A percentile compares a stretch with the other conserved stretches of the same genome.
These are phyloP conservation scores for Cataglyphis cursor DNA, from an alignment of 2,888 invertebrate species.

Conservation along the genomic window DNA sequence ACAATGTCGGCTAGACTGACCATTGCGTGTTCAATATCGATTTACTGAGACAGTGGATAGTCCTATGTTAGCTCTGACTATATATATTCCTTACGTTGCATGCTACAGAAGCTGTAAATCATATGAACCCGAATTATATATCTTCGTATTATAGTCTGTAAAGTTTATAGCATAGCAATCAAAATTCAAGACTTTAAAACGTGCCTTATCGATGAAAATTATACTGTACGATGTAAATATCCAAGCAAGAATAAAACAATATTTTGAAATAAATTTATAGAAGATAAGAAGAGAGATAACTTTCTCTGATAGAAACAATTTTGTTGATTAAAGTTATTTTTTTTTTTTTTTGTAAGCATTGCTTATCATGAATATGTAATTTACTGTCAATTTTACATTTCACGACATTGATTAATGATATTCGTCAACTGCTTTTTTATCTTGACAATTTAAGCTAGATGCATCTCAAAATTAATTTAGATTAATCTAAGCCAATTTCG, in stretches of 20 bases:
- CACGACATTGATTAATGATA: constrained; percentile 37
- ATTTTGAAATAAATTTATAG: neutral
- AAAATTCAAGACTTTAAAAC: neutral
- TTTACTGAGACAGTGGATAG: constrained; percentile 81
- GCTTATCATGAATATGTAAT: neutral
- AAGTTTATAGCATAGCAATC: constrained; percentile 41
- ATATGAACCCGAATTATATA: constrained; percentile 55
- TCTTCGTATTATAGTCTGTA: neutral
- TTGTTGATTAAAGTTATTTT: neutral
- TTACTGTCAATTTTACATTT: constrained; percentile 30
- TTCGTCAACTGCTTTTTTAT: neutral
- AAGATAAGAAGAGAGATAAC: neutral
- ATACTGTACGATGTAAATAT: neutral
- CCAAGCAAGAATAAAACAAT: neutral
- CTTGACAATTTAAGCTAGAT: neutral
- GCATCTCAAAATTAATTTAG: neutral
- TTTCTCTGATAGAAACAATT: neutral
- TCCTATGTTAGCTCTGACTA: constrained; percentile 66
- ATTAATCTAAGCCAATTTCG: neutral
- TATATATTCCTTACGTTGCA: constrained; percentile 61
- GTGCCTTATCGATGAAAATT: neutral
- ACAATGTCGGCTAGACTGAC: constrained; percentile 29
- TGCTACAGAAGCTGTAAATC: constrained; percentile 79
- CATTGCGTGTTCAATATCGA: constrained; percentile 78
- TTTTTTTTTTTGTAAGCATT: neutral